A percentile compares a stretch with the other conserved stretches of the same genome.
These are phyloP conservation scores for Oenanthe melanoleuca DNA, from an alignment of 2,113 vertebrate genomes.

Conservation along the genomic window DNA sequence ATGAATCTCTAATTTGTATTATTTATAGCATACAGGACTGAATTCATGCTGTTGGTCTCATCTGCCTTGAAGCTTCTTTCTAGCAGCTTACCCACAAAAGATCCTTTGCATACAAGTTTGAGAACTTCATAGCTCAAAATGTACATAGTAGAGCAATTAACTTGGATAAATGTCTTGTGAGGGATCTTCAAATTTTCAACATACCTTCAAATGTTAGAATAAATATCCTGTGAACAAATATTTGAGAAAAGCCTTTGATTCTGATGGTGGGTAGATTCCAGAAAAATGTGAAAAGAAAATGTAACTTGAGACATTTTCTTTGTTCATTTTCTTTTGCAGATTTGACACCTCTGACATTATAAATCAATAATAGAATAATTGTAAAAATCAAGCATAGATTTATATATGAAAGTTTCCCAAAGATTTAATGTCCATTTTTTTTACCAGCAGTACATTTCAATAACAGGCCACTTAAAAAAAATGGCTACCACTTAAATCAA, in stretches of 20 bases:
- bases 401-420: constrained; percentile 29
- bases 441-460: constrained; percentile 48
- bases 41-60: not conserved
- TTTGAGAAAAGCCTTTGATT: not conserved
- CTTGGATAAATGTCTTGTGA: not conserved
- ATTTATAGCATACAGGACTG: not conserved
- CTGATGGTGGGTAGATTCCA: not conserved
- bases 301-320: not conserved
- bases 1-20: not conserved
- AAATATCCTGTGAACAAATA: not conserved
- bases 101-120: not conserved
- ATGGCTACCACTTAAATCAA: constrained; percentile 64
- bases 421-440: constrained; percentile 64
- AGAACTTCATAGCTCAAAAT: not conserved
- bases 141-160: not conserved
- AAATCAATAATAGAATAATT: constrained; percentile 41
- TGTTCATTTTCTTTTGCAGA: constrained; percentile 1
- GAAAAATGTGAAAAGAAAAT: not conserved
- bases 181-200: not conserved
- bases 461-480: constrained; percentile 50
- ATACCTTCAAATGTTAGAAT: not conserved
- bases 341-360: not conserved
- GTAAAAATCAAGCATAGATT: constrained; percentile 37
- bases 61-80: not conserved
- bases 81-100: not conserved